Base-by-base conservation (phyloP, 1,140 invertebrate genomes). In the Macrotrachela quadricornifera region DNA sequence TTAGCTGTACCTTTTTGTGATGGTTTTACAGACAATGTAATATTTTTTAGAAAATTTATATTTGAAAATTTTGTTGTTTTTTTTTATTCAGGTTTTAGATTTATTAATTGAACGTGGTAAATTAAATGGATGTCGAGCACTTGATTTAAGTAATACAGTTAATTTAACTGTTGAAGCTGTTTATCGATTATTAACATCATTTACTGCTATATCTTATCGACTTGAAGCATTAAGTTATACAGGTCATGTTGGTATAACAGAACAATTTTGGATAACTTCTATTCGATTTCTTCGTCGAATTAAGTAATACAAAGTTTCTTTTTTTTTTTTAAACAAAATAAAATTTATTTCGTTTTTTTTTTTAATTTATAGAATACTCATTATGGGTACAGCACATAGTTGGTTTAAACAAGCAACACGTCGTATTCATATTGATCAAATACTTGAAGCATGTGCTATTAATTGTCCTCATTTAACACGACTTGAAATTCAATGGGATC, bases 231-330 rank as follows among this genome's bases (percentile, higher is more conserved):
- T 96, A 16, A 78, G 80, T 54, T 71, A 96, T 1, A 84, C 83
- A 41, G 92, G 92, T 37, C 96, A 97, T 80, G 81, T 88, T 0
- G 90, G 95, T 64, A 83, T 97, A 58, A 90, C 87, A 1, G 92
- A 97, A 72, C 85, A 88, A 63, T 79, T 96, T 46, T 95, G 90
- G 86, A 81, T 85, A 67, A 81, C 81, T 58, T 80, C 91, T 39
- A 72, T 96, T 46, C 83, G 85, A 0, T 78, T 85, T 53, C 71
- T 96, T 9, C 82, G 77, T 49, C 88, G 91, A 66, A 80, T 85
- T 56, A 87, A 80, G 88, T 92, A 30, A 30, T 2, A 30, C 2
- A 30, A 30, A n/a, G n/a, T n/a, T n/a, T n/a, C n/a, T n/a, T n/a
- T 8, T 30, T 30, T 30, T 30, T 30, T 30, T 30, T 4, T 30